Percentiles rank a stretch among this genome's conserved stretches.
phyloP scores from a whole-genome alignment of 2,113 vertebrate genomes.

The Gobiocypris rarus region DNA sequence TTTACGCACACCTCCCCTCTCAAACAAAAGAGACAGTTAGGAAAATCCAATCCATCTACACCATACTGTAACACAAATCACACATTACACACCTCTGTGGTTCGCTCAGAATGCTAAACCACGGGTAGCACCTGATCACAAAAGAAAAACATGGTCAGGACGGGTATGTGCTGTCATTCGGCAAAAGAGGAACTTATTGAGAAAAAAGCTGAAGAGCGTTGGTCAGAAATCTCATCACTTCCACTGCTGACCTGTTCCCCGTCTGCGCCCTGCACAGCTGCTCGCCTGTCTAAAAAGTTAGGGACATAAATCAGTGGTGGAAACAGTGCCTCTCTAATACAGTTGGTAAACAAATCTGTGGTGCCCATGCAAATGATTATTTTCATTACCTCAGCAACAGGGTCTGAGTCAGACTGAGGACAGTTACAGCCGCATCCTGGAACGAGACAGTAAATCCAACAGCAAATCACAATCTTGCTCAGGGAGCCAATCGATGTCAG shows the following conservation, averaged over 20 bases:
- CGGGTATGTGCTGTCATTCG: not conserved
- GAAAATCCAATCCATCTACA: conserved; percentile 44
- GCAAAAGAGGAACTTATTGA: conserved; percentile 27
- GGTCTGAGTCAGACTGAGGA: conserved; percentile 55
- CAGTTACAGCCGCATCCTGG: conserved; percentile 71
- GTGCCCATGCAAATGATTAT: conserved; percentile 77
- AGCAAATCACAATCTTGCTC: conserved; percentile 75
- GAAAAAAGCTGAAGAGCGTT: conserved; percentile 26
- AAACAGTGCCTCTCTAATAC: conserved; percentile 54
- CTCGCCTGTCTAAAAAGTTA: not conserved
- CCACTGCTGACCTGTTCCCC: conserved; percentile 32
- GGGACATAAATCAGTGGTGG: conserved; percentile 72
- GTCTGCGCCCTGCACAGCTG: not conserved
- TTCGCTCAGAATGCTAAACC: not conserved
- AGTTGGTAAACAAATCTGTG: conserved; percentile 81
- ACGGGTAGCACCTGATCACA: not conserved
- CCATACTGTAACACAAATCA: not conserved
- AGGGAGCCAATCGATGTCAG: conserved; percentile 58
- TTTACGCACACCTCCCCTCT: conserved; percentile 69
- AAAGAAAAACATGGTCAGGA: not conserved
- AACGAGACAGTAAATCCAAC: conserved; percentile 51
- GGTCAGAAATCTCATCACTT: conserved; percentile 33
- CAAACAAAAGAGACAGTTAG: conserved; percentile 74
- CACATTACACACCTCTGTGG: conserved; percentile 13
- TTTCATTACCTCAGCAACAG: conserved; percentile 59